Evolutionary conservation across 2,888 invertebrate genomes (phyloP), one percentile per base, ranked within the genome.

Genomic region (Candidula unifasciata): DNA sequence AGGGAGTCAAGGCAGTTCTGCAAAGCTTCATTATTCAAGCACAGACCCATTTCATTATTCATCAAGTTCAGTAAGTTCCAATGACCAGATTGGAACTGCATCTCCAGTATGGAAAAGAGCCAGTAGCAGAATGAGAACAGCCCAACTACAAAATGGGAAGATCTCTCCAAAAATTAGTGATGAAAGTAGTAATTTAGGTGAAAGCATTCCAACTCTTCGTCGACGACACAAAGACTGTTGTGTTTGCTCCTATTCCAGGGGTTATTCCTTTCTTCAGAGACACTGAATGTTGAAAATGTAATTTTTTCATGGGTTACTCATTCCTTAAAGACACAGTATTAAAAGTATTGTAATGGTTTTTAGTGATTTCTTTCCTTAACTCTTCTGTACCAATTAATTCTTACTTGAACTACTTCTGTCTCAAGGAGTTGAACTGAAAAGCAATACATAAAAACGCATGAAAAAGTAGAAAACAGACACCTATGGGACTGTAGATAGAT

Each of bases 41-140:
- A 97, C 97, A 94, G 97, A 97, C 92, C 98, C 98, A 86, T 96
- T 97, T 91, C 97, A 96, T 94, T 97, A 97, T 94, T 97, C 97
- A 92, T 97, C 97, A 64, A 82, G 88, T 33, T 84, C 87, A 13
- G 82, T 85, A 24, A 88, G 86, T n/a, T 88, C 89, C 27, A 87
- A 96, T 96, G 98, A 98, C 95, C 98, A 98, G 98, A 98, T 88
- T 24, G 86, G 86, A 21, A 68, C 74, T 13, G 37, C 84, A 64
- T 85, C 83, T 6, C 85, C 85, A 2, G 83, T 84, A 13, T 85
- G 83, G 87, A 83, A 81, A 27, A 71, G 83, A 80, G 81, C 78
- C 3, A 78, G 80, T 64, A 60, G 66, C 27, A 85, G 76, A 60
- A n/a, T 73, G 60, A 80, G 85, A 73, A 80, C 80, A 30, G 37